A percentile compares a stretch with the other conserved stretches of the same genome.
phyloP scores from a whole-genome alignment of 37 sponge, comb jelly and placozoan genomes.

The Ephydatia muelleri region DNA sequence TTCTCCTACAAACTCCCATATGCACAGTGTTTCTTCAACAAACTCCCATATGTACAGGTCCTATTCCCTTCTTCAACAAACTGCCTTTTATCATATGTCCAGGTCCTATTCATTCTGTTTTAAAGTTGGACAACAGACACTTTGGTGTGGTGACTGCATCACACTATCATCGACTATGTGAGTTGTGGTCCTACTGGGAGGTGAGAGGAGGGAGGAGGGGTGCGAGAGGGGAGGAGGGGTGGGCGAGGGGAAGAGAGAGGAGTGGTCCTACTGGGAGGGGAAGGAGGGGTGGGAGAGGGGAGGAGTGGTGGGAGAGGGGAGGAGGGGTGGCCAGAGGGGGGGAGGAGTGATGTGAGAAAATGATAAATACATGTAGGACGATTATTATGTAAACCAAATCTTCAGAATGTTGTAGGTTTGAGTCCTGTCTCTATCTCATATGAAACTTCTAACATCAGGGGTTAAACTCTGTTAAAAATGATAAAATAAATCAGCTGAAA shows the following conservation, averaged over 20 bases:
- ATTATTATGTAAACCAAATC: too few species aligned
- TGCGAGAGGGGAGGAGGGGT: neutral
- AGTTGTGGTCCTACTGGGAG: neutral
- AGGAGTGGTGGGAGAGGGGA: neutral
- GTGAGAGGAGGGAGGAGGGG: neutral
- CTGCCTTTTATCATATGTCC: neutral
- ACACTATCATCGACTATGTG: conserved; percentile 15
- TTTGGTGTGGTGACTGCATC: conserved; percentile 69
- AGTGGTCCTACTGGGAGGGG: neutral
- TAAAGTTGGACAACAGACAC: conserved; percentile 56
- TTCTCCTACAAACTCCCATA: too few species aligned
- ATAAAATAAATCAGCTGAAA: too few species aligned
- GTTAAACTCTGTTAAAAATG: too few species aligned
- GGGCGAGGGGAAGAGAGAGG: neutral
- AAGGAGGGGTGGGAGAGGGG: neutral
- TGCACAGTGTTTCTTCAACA: neutral
- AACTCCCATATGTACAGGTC: conserved; percentile 14
- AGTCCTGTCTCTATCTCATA: too few species aligned
- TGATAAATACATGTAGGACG: too few species aligned
- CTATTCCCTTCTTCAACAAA: too few species aligned
- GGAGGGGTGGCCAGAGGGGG: too few species aligned
- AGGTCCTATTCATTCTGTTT: conserved; percentile 54
- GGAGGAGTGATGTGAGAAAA: too few species aligned
- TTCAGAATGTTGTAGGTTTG: too few species aligned
- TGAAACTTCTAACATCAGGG: too few species aligned